phyloP scores from a whole-genome alignment of 2,797 vertebrate species.

The Hoplostethus atlanticus region DNA sequence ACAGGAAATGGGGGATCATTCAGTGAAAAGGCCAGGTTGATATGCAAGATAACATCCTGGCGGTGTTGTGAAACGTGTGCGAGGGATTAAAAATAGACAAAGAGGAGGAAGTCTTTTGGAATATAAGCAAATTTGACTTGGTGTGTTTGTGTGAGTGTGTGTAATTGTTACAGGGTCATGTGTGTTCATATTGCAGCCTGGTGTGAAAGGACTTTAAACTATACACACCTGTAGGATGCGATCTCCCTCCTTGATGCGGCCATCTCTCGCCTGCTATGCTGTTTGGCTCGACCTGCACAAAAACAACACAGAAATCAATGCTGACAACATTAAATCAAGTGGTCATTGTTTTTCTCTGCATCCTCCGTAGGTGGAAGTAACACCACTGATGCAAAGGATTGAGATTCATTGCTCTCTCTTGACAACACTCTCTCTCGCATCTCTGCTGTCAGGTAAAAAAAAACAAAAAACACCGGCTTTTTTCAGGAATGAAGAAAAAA shows the following conservation, averaged over 20 bases:
- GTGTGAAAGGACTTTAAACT: slow-evolving; percentile 16
- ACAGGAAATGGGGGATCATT: background rate
- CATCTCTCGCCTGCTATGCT: slow-evolving; percentile 94
- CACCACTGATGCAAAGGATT: background rate
- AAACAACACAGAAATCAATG: slow-evolving; percentile 37
- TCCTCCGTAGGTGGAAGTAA: background rate
- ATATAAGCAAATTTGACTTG: no score
- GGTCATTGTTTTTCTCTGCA: slow-evolving; percentile 12
- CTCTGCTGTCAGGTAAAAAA: no score
- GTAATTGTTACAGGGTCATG: background rate
- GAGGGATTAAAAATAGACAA: no score
- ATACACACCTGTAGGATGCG: slow-evolving; percentile 92
- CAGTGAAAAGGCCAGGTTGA: background rate
- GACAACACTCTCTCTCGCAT: no score
- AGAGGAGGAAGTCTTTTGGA: no score
- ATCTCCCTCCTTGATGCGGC: slow-evolving; percentile 94
- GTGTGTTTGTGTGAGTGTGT: background rate
- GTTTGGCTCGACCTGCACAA: slow-evolving; percentile 91
- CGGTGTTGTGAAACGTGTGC: background rate
- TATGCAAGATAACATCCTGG: background rate
- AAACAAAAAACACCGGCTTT: no score
- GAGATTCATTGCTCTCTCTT: background rate
- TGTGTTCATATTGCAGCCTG: background rate
- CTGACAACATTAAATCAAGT: slow-evolving; percentile 7
- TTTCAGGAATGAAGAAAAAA: no score